A percentile compares a stretch with the other conserved stretches of the same genome.
phyloP scores from a whole-genome alignment of 2,113 vertebrate species.

The Callipepla squamata region DNA sequence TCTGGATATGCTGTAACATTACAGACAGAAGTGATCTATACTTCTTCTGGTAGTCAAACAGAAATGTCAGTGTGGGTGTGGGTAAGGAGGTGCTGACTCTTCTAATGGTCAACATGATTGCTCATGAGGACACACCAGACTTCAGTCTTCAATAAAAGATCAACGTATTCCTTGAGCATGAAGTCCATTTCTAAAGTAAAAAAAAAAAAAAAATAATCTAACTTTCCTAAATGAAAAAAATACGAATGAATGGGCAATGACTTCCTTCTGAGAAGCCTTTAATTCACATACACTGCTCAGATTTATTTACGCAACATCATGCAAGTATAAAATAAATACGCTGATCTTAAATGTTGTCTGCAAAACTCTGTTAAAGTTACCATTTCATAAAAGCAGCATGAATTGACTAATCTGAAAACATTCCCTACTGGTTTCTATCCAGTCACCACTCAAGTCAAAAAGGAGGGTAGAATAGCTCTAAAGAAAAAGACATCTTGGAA shows the following conservation, averaged over 20 bases:
- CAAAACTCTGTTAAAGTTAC: neutral
- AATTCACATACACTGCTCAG: neutral
- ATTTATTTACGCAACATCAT: neutral
- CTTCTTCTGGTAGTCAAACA: neutral
- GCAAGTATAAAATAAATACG: neutral
- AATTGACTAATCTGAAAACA: neutral
- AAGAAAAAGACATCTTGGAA: neutral
- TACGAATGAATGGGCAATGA: neutral
- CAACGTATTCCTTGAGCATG: neutral
- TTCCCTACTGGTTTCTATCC: neutral
- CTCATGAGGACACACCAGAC: neutral
- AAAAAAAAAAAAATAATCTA: neutral
- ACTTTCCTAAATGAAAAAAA: neutral
- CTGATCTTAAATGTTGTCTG: neutral
- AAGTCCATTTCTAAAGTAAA: neutral
- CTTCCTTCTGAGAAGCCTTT: neutral
- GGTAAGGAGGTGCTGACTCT: neutral
- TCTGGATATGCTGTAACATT: neutral
- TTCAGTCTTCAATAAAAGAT: neutral
- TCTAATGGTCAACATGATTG: fast-evolving
- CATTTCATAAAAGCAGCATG: neutral
- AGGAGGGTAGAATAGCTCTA: neutral
- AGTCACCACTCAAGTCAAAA: neutral
- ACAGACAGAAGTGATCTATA: neutral
- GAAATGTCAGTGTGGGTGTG: neutral